Conservation (phyloP, 2,888 invertebrate species). For the Cataglyphis altisquamis region DNA sequence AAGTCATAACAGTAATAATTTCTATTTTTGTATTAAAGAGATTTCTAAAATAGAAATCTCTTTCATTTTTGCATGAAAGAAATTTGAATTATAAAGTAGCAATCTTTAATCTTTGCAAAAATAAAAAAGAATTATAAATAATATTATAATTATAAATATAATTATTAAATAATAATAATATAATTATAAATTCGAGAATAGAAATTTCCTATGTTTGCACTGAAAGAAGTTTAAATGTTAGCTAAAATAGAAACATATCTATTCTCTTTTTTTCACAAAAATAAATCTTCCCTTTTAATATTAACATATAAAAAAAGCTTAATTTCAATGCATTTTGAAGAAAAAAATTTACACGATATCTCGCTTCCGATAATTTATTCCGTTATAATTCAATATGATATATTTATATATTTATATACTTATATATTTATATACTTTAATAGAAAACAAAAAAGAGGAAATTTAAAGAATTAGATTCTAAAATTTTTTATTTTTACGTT, state of each 20-base stretch:
- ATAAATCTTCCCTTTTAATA: neutral
- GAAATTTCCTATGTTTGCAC: conserved; percentile 4
- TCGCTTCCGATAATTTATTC: neutral
- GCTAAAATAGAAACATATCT: neutral
- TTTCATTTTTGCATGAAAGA: conserved; percentile 19
- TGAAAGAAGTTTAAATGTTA: neutral
- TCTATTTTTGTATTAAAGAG: conserved; percentile 18
- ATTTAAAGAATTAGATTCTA: neutral
- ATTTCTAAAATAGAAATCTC: conserved; percentile 7
- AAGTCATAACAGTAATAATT: conserved; percentile 23
- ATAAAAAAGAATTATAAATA: neutral
- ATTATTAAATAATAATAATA: too few relatives aligned
- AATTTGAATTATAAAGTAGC: conserved; percentile 1
- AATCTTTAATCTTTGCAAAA: neutral
- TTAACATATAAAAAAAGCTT: neutral
- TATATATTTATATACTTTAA: neutral
- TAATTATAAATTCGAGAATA: neutral
- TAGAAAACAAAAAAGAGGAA: neutral
- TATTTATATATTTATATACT: neutral
- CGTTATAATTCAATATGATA: neutral
- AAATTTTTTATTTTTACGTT: neutral
- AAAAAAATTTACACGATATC: neutral
- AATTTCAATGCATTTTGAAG: neutral
- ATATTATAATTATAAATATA: too few relatives aligned
- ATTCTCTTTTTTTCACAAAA: neutral